A percentile compares a stretch with the other conserved stretches of the same genome.
Evolutionary conservation across 2,797 vertebrate species (phyloP).

Genomic region (Oceanodroma leucorhoa): DNA sequence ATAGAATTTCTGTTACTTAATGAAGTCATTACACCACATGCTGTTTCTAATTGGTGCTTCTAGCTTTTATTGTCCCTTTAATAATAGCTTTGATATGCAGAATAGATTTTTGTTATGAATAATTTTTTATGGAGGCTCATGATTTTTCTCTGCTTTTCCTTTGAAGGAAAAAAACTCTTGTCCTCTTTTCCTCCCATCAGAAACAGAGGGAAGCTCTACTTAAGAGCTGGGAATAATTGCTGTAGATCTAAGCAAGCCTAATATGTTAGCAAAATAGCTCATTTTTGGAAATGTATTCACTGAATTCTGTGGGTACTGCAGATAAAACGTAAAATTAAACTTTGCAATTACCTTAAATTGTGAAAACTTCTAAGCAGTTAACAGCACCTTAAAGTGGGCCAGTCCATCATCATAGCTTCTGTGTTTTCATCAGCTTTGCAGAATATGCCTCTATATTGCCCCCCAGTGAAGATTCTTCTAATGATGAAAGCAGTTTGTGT

Average conservation of each 20-base stretch:
- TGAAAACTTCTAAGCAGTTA: background rate
- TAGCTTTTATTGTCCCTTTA: background rate
- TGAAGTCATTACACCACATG: background rate
- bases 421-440: background rate
- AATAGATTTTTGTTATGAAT: background rate
- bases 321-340: background rate
- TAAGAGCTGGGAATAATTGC: background rate
- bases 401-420: background rate
- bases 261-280: background rate
- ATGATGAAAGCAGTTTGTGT: background rate
- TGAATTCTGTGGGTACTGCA: background rate
- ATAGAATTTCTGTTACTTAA: background rate
- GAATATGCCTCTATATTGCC: background rate
- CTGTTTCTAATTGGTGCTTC: background rate
- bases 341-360: background rate
- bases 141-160: background rate
- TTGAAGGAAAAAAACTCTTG: background rate
- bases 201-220: background rate
- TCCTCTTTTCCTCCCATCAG: background rate
- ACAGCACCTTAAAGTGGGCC: background rate
- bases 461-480: background rate
- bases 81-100: background rate
- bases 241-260: background rate
- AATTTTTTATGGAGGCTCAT: background rate
- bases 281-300: background rate